Percentiles rank a stretch among this genome's conserved stretches.
These are phyloP conservation scores for Hydrozoanthus tunicans DNA, from an alignment of 64 coral and sea anemone species.

Conservation along the genomic window DNA sequence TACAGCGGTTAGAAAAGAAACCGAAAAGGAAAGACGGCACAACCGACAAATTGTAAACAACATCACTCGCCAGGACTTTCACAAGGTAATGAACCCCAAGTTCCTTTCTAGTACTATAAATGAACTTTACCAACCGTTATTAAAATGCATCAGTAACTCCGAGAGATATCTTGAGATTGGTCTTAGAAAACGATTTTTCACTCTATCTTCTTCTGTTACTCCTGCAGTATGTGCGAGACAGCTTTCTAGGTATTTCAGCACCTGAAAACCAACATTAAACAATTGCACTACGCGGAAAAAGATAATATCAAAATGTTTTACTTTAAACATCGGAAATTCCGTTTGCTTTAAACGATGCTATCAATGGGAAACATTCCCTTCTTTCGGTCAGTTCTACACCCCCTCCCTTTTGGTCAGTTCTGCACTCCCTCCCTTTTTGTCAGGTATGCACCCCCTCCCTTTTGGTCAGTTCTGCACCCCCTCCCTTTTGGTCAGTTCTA, in stretches of 20 bases:
- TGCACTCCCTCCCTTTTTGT: no score
- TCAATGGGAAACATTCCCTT: no score
- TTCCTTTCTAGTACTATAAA: neutral
- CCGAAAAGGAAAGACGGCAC: no score
- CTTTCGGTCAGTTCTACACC: no score
- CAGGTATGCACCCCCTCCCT: no score
- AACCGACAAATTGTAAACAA: neutral
- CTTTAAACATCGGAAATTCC: neutral
- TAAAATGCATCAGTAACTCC: slow-evolving; percentile 36
- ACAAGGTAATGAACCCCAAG: neutral
- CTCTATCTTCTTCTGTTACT: slow-evolving; percentile 83
- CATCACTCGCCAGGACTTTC: neutral
- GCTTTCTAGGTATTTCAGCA: slow-evolving; percentile 69
- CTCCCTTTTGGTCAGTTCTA: no score
- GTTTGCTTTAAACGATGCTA: no score
- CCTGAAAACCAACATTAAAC: slow-evolving; percentile 2
- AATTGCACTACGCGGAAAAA: neutral
- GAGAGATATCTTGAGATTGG: slow-evolving; percentile 69
- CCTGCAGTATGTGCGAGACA: slow-evolving; percentile 85
- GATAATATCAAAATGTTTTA: neutral
- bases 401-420: no score
- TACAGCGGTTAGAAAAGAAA: neutral
- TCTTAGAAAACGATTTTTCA: slow-evolving; percentile 74
- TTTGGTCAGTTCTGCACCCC: no score
- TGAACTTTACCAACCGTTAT: neutral